phyloP scores from a whole-genome alignment of 1,140 invertebrate genomes.

The Drosophila rhopaloa region DNA sequence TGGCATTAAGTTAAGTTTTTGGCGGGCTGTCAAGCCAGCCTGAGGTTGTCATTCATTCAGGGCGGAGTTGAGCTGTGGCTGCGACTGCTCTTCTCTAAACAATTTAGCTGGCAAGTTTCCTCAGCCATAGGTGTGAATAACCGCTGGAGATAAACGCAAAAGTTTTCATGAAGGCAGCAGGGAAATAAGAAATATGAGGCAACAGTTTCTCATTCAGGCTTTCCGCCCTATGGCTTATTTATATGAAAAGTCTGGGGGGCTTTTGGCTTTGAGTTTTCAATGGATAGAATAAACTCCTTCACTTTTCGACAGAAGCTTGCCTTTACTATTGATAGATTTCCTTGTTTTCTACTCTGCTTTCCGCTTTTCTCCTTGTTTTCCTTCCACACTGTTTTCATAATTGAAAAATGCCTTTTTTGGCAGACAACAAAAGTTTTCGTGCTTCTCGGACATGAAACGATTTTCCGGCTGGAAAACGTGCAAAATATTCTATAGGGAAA shows the following conservation, averaged over 20 bases:
- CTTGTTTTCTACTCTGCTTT: conserved; percentile 3
- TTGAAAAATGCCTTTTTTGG: conserved; percentile 34
- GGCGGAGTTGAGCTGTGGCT: conserved; percentile 19
- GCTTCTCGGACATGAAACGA: conserved; percentile 25
- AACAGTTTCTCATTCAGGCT: conserved; percentile 17
- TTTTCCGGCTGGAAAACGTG: conserved; percentile 46
- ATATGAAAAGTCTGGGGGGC: not conserved
- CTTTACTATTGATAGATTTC: conserved; percentile 27
- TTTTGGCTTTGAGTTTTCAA: not conserved
- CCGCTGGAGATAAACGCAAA: conserved; percentile 49
- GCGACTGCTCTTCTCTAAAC: conserved; percentile 13
- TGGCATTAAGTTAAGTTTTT: conserved; percentile 52
- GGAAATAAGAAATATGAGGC: conserved; percentile 4
- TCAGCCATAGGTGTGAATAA: conserved; percentile 72
- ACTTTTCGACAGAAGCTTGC: not conserved
- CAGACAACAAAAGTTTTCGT: conserved; percentile 27
- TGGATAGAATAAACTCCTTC: not conserved
- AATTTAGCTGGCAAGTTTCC: conserved; percentile 21
- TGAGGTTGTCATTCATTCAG: conserved; percentile 30
- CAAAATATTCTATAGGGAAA: conserved; percentile 50
- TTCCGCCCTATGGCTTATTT: conserved; percentile 4
- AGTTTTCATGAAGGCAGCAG: conserved; percentile 15
- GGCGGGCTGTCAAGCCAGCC: conserved; percentile 38
- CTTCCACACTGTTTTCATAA: conserved; percentile 22
- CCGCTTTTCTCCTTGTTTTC: conserved; percentile 10